phyloP scores from a whole-genome alignment of 2,888 invertebrate species.

The Drosophila borborema region DNA sequence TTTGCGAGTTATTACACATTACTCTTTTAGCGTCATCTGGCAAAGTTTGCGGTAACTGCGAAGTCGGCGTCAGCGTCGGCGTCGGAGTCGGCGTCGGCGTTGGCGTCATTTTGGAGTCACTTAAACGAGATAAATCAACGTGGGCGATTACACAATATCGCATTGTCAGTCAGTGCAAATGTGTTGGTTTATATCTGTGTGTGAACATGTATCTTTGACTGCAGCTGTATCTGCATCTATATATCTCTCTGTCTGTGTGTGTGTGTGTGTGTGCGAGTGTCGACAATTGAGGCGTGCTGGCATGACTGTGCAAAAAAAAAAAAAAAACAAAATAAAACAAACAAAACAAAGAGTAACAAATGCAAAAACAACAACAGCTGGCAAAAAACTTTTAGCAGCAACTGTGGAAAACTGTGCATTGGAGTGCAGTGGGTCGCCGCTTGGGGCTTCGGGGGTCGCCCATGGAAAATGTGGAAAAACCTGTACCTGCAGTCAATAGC shows the following conservation, averaged over 20 bases:
- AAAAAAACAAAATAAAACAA: constrained; percentile 30
- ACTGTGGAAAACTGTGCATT: constrained; percentile 55
- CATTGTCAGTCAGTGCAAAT: constrained; percentile 41
- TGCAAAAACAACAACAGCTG: constrained; percentile 26
- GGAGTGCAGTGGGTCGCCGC: constrained; percentile 70
- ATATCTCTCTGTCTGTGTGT: constrained; percentile 14
- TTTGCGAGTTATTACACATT: constrained; percentile 72
- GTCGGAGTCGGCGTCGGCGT: constrained; percentile 26
- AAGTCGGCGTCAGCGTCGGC: constrained; percentile 22
- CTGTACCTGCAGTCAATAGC: constrained; percentile 65
- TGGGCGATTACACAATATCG: constrained; percentile 78
- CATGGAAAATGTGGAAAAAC: constrained; percentile 72
- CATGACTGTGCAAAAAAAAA: constrained; percentile 65
- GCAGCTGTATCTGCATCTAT: constrained; percentile 19
- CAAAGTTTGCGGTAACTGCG: constrained; percentile 22
- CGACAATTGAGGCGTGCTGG: constrained; percentile 64
- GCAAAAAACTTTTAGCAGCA: constrained; percentile 26
- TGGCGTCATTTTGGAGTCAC: constrained; percentile 66
- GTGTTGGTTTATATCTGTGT: constrained; percentile 15
- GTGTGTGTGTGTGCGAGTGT: constrained; percentile 21
- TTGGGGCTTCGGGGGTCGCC: constrained; percentile 41
- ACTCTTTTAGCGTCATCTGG: constrained; percentile 53
- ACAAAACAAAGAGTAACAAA: constrained; percentile 36
- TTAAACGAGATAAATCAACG: constrained; percentile 80
- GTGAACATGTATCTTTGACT: constrained; percentile 20